These are phyloP conservation scores for Spongia lamella DNA, from an alignment of 37 sponge, comb jelly and placozoan genomes.

Conservation along the genomic window DNA sequence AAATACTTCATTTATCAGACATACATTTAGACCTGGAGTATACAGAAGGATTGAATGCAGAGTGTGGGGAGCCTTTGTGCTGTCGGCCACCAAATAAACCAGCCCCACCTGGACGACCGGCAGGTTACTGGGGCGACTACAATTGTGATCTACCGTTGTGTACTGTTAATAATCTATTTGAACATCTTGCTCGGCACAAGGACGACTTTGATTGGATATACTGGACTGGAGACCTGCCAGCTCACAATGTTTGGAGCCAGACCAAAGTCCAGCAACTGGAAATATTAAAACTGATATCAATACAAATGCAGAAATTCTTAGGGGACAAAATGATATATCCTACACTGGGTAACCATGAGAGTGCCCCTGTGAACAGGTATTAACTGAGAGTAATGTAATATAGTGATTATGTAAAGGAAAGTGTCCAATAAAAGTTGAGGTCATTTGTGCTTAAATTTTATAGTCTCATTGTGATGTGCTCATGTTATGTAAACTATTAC, in stretches of 20 bases:
- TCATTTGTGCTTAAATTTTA: too few species aligned
- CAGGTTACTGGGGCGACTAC: constrained; percentile 92
- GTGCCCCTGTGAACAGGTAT: constrained; percentile 90
- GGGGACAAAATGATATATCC: constrained; percentile 79
- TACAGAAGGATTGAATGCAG: constrained; percentile 68
- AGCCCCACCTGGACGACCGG: constrained; percentile 31
- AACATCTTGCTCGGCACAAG: constrained; percentile 51
- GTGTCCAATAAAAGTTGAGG: too few species aligned
- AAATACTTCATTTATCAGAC: constrained; percentile 81
- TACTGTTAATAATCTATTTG: constrained; percentile 71
- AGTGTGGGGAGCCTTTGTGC: constrained; percentile 94
- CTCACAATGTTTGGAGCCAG: constrained; percentile 98
- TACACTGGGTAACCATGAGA: constrained; percentile 93
- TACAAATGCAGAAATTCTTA: constrained; percentile 66
- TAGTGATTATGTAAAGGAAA: too few species aligned
- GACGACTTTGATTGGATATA: constrained; percentile 86
- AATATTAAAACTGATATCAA: constrained; percentile 44
- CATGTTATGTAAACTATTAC: too few species aligned
- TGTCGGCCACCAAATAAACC: constrained; percentile 74
- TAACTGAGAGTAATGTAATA: too few species aligned
- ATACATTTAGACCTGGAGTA: constrained; percentile 83
- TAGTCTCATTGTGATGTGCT: too few species aligned
- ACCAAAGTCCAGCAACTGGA: constrained; percentile 66
- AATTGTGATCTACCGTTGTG: constrained; percentile 78
- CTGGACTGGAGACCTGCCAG: constrained; percentile 97